Evolutionary conservation across 2,888 invertebrate genomes (phyloP), one percentile per base, ranked within the genome.

Genomic region (Uropetala carovei): DNA sequence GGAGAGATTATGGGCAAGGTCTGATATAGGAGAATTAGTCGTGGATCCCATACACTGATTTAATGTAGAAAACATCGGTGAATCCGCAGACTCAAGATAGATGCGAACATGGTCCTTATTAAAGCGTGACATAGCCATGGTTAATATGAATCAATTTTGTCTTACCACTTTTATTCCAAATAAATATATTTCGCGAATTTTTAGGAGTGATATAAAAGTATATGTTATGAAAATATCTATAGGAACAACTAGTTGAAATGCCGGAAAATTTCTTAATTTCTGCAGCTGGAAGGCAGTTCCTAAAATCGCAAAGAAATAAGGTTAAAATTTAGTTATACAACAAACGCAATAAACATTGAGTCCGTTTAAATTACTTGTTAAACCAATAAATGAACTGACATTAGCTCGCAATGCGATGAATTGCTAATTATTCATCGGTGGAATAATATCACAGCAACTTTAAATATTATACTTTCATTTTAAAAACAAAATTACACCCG

Each of bases 1-100:
- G 43, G 89, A 89, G 18, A 89, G 89, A n/a, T 89, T 89, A 11
- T 43, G 89, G 11, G 89, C 89, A 68, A 89, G 89, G n/a, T 89
- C 89, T 14, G 89, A 89, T 10, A 89, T 43, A 89, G 89, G 89
- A 16, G 89, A 89, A 89, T 89, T 89, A 5, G 89, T 43, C 18
- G 43, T 43, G 5, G 89, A 89, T 18, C 64, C 64, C 27, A 89
- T 56, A 43, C 43, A 89, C 5, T 43, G 43, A 64, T 64, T 89
- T 18, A 89, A 43, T 30, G 64, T 64, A 7, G 89, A 64, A 27
- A 89, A 89, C 89, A 89, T 89, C 1, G 89, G 89, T 30, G 60
- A 68, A 43, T 89, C 89, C 43, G 83, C 43, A 8, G 64, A 30
- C 64, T 89, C 64, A 16, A 89, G 11, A 3, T 18, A 89, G 16